Evolutionary conservation across 2,888 invertebrate genomes (phyloP), one percentile per base, ranked within the genome.

Genomic region (Ophion obscuratus): DNA sequence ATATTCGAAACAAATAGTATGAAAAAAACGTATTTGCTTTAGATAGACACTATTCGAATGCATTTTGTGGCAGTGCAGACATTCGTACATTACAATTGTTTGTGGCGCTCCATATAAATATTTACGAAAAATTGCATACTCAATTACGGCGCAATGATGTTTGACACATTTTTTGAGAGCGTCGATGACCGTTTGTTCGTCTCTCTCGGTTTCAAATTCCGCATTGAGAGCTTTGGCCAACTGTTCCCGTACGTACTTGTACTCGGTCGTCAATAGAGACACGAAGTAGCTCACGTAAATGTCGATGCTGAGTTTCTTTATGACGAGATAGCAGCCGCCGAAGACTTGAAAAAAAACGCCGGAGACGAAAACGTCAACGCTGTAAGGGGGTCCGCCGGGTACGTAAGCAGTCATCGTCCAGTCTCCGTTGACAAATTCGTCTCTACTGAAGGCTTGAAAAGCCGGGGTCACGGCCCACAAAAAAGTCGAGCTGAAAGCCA

Each of bases 281-380:
- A 91, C 87, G 14, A 88, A 62, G 53, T 90, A 85, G 59, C 89
- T 89, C 7, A 88, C 80, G 47, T 92, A 91, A 20, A 91, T 11
- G 47, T 91, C 91, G 2, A 90, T 68, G 7, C 89, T 62, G 11
- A 78, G 78, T 67, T 91, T 91, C 40, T 88, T 89, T 0, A 80
- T 6, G 4, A 90, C 83, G 2, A 82, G 36, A 24, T 83, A 87
- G 0, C 53, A 4, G 0, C 77, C 10, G 10, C 87, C 88, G 6
- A 88, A 0, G 0, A 77, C 17, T 82, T 90, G 53, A 0, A 90
- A 17, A 0, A 88, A 0, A 5, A 85, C 75, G 0, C 87, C 88
- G 0, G 40, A 11, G 1, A 87, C 6, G 40, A 91, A 91, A 64
- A 85, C 17, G 1, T 1, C 36, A 0, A 9, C 6, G 6, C 86